phyloP scores from a whole-genome alignment of 1,140 invertebrate species.

The Drosophila burlai region DNA sequence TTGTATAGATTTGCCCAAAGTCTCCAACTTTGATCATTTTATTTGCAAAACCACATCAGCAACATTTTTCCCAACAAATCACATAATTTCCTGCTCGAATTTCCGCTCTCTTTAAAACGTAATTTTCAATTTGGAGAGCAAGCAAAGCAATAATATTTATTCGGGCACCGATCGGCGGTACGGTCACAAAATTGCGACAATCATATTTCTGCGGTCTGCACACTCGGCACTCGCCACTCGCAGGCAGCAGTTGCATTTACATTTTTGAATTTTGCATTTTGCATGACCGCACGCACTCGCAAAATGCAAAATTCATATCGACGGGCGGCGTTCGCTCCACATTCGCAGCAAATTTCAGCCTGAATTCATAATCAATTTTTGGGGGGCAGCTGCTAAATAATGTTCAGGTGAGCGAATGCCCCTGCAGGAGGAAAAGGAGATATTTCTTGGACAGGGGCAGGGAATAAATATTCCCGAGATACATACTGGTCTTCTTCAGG shows the following conservation, averaged over 20 bases:
- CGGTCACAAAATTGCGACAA: conserved; percentile 18
- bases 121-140: not conserved
- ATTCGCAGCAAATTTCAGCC: not conserved
- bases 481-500: not conserved
- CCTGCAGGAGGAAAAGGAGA: conserved; percentile 20
- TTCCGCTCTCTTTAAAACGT: not conserved
- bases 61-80: not conserved
- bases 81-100: not conserved
- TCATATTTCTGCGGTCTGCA: conserved; percentile 8
- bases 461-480: not conserved
- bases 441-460: not conserved
- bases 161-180: not conserved
- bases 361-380: conserved; percentile 30
- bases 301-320: conserved; percentile 7
- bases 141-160: conserved; percentile 12
- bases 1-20: no score
- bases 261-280: conserved; percentile 42
- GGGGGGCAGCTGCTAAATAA: conserved; percentile 1
- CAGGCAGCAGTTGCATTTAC: conserved; percentile 5
- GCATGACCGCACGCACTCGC: conserved; percentile 46
- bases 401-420: not conserved
- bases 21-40: not conserved
- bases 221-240: not conserved
- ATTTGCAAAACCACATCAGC: not conserved
- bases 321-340: not conserved